A percentile compares a stretch with the other conserved stretches of the same genome.
These are phyloP conservation scores for Boleophthalmus pectinirostris DNA, from an alignment of 2,113 vertebrate species.

Conservation along the genomic window DNA sequence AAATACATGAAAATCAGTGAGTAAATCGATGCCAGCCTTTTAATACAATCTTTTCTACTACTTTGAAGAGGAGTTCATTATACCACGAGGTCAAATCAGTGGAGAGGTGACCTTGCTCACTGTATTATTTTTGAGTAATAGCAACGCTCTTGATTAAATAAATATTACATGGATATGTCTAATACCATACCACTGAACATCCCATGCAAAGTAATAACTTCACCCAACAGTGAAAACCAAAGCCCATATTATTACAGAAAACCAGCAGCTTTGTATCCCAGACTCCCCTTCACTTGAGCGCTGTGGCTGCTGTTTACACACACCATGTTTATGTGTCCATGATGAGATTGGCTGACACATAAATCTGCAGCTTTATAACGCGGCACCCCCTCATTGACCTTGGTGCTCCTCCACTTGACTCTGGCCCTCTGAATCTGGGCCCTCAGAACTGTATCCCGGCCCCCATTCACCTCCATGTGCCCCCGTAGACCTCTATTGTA, in stretches of 20 bases:
- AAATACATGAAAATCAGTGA: too few species aligned
- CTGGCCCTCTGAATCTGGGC: slow-evolving; percentile 1
- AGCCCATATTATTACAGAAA: background rate
- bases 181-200: too few species aligned
- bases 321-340: slow-evolving; percentile 19
- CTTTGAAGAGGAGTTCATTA: too few species aligned
- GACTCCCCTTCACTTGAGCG: background rate
- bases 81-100: too few species aligned
- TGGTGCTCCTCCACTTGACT: background rate
- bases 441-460: slow-evolving; percentile 13
- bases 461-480: slow-evolving; percentile 14
- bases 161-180: too few species aligned
- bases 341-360: slow-evolving; percentile 40
- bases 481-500: too few species aligned
- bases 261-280: background rate
- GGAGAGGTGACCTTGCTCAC: too few species aligned
- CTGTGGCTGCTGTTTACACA: slow-evolving; percentile 17
- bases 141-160: too few species aligned
- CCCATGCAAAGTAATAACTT: too few species aligned
- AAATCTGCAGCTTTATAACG: slow-evolving; percentile 34
- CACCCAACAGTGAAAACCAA: background rate
- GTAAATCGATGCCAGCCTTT: too few species aligned
- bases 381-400: slow-evolving; percentile 39
- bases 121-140: too few species aligned
- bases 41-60: too few species aligned